phyloP scores from a whole-genome alignment of 2,797 vertebrate genomes.

The Schizopygopsis malacanthus region DNA sequence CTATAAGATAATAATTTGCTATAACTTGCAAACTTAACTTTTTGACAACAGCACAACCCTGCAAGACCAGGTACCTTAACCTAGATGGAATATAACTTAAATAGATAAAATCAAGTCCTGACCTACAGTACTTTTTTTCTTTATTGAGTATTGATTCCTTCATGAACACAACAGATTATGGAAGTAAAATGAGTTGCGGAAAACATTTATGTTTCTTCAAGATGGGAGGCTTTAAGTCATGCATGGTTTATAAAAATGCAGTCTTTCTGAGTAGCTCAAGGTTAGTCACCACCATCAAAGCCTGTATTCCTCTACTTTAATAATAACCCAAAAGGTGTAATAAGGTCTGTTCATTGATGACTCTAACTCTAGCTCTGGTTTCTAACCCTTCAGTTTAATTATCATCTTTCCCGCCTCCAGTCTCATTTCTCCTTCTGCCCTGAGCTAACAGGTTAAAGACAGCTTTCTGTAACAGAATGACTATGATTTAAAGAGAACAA shows the following conservation, averaged over 20 bases:
- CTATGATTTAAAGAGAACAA: not conserved
- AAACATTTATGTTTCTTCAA: not conserved
- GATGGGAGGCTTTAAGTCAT: not conserved
- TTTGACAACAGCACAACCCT: not conserved
- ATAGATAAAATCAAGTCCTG: not conserved
- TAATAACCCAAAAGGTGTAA: not conserved
- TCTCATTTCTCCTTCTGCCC: conserved; percentile 3
- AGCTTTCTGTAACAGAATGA: conserved; percentile 1
- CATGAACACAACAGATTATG: not conserved
- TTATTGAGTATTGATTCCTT: not conserved
- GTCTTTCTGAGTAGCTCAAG: not conserved
- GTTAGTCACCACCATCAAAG: not conserved
- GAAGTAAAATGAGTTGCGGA: not conserved
- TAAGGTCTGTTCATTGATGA: not conserved
- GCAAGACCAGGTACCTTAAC: not conserved
- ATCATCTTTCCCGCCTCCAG: not conserved
- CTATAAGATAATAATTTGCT: not conserved
- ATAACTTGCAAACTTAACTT: not conserved
- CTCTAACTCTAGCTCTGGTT: not conserved
- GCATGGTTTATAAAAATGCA: conserved; percentile 1
- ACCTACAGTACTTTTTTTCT: not conserved
- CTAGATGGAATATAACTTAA: not conserved
- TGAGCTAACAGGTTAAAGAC: conserved; percentile 23
- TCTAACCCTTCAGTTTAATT: conserved; percentile 30
- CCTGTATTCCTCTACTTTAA: not conserved